Percentiles rank a stretch among this genome's conserved stretches.
phyloP scores from a whole-genome alignment of 37 sponge, comb jelly and placozoan genomes.

The Eunapius fragilis region DNA sequence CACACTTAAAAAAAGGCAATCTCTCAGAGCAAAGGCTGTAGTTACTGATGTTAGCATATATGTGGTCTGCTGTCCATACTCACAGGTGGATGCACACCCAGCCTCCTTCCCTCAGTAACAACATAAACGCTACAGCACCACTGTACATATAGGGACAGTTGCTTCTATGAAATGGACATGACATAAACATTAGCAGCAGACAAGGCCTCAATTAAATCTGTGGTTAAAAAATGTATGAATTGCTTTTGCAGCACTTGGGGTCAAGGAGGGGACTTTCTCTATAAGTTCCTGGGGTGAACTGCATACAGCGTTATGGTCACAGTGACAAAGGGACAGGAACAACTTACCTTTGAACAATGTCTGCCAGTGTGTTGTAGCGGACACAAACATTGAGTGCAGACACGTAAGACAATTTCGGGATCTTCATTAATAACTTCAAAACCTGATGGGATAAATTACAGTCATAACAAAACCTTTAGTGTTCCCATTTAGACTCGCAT shows the following conservation, averaged over 20 bases:
- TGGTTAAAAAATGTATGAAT: neutral
- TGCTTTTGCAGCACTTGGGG: neutral
- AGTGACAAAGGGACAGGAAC: neutral
- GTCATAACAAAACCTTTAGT: neutral
- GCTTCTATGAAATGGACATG: neutral
- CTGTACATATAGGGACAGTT: no score
- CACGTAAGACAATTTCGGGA: constrained; percentile 19
- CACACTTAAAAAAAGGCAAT: no score
- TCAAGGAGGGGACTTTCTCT: neutral
- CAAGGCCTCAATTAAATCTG: neutral
- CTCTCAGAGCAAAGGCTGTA: no score
- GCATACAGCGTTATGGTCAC: neutral
- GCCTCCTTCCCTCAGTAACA: no score
- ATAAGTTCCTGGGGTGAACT: neutral
- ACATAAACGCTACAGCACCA: no score
- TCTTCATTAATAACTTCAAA: constrained; percentile 25
- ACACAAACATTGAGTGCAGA: constrained; percentile 27
- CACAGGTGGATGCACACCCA: no score
- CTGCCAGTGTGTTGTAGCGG: neutral
- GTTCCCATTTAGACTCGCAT: neutral
- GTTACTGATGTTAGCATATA: no score
- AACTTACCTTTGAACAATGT: constrained; percentile 25
- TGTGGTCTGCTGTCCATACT: no score
- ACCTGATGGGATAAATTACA: neutral
- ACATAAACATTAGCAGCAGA: neutral